Evolutionary conservation across 2,888 invertebrate genomes (phyloP), one percentile per base, ranked within the genome.

Genomic region (Tenthredo amoena): DNA sequence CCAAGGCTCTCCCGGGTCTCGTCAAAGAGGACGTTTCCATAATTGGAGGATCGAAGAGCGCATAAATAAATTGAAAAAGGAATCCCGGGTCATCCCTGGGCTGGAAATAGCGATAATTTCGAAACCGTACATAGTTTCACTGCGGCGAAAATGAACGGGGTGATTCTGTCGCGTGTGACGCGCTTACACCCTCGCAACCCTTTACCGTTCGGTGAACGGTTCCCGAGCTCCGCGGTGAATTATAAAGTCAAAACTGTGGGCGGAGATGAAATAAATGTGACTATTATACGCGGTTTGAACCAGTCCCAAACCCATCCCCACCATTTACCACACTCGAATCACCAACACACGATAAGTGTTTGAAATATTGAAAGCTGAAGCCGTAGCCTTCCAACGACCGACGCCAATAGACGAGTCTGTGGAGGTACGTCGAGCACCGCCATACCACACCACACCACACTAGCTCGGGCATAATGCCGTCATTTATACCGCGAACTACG

Each of bases 281-380:
- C 91, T 92, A 93, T 93, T 93, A 93, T 93, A 91, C 92, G 88
- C 88, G 87, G 85, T 86, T 86, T 86, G 86, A 85, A 85, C 79
- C 86, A 77, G 87, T 84, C 85, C 86, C 86, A 77, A 82, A 87
- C 81, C 85, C 12, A 55, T 62, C 26, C 43, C 83, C 68, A 68
- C 68, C 68, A 21, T 62, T 26, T 72, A 58, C 50, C 43, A 74
- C 21, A 47, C 50, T 81, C 72, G 34, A 76, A 71, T 76, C 68
- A 88, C 86, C 88, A 89, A 89, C 87, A 87, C 87, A 90, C 92
- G 93, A 93, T 93, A 93, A 92, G 92, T 92, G 91, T 91, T 93
- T 93, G 93, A 93, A 93, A 92, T 93, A 93, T 93, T 92, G 93
- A 93, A 92, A 92, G 91, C 90, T 90, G 91, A 92, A 91, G 91